These are phyloP conservation scores for Carollia perspicillata DNA, from an alignment of 2,113 vertebrate species.

Conservation along the genomic window DNA sequence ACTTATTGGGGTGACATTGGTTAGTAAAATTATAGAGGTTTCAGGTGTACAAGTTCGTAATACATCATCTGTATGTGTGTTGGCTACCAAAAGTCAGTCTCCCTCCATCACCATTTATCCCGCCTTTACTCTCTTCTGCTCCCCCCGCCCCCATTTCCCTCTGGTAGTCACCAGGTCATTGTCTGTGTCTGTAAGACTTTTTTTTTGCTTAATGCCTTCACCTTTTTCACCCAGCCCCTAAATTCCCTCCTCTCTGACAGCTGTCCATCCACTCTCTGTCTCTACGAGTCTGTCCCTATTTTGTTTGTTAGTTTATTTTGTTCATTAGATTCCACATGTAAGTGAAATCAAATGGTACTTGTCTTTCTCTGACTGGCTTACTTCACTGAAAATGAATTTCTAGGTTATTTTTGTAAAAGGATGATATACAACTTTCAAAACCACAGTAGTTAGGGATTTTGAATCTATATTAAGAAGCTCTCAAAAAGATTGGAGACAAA, in stretches of 20 bases:
- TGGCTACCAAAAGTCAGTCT: neutral
- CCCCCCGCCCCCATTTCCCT: no score
- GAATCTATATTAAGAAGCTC: neutral
- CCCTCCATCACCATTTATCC: neutral
- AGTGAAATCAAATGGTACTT: neutral
- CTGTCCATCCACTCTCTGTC: neutral
- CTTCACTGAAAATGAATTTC: conserved; percentile 43
- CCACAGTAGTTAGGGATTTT: neutral
- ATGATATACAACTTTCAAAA: neutral
- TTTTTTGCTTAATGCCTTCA: neutral
- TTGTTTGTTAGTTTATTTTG: neutral
- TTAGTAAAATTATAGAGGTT: neutral
- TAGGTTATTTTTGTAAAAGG: conserved; percentile 10
- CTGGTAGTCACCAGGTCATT: neutral
- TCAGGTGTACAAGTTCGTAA: neutral
- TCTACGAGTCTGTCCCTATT: neutral
- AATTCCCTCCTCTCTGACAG: neutral
- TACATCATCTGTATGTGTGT: neutral
- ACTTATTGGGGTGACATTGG: neutral
- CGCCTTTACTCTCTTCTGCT: neutral
- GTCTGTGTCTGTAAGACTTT: neutral
- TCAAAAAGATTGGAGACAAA: conserved; percentile 16
- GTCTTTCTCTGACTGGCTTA: neutral
- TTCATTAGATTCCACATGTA: neutral
- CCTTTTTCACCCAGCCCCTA: neutral